Evolutionary conservation across 2,797 vertebrate species (phyloP).

Genomic region (Pantherophis alleghaniensis): DNA sequence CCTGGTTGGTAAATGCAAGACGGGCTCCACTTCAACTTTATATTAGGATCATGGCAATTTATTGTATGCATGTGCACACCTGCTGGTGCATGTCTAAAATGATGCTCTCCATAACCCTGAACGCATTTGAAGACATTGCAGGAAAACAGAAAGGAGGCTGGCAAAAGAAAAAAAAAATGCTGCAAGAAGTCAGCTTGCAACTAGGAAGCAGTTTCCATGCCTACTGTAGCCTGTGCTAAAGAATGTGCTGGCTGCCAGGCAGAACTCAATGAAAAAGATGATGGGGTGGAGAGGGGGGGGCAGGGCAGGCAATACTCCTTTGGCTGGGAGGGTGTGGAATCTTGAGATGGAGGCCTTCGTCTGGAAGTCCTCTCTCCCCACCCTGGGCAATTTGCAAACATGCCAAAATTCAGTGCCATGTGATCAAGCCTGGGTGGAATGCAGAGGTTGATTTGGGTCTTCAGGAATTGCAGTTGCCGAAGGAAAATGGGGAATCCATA

Average conservation of each 20-base stretch:
- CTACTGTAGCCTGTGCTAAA: conserved; percentile 74
- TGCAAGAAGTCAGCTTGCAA: conserved; percentile 67
- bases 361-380: conserved; percentile 64
- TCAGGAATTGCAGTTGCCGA: conserved; percentile 61
- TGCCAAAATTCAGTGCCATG: conserved; percentile 72
- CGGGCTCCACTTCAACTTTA: conserved; percentile 71
- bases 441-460: conserved; percentile 67
- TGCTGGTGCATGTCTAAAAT: conserved; percentile 14
- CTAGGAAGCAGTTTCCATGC: conserved; percentile 78
- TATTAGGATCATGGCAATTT: conserved; percentile 64
- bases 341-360: conserved; percentile 72
- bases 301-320: conserved; percentile 71
- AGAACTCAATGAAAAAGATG: conserved; percentile 77
- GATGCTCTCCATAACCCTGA: conserved; percentile 72
- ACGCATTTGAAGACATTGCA: conserved; percentile 47
- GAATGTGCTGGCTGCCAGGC: conserved; percentile 77
- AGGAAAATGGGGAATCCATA: conserved; percentile 53
- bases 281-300: conserved; percentile 52
- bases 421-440: conserved; percentile 75
- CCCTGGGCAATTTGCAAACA: conserved; percentile 77
- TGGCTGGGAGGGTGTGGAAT: conserved; percentile 74
- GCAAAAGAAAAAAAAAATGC: conserved; percentile 43
- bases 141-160: conserved; percentile 18
- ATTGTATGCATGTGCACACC: conserved; percentile 55
- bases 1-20: conserved; percentile 64